phyloP scores from a whole-genome alignment of 2,888 invertebrate genomes.

The Mesopsocus fuscifrons region DNA sequence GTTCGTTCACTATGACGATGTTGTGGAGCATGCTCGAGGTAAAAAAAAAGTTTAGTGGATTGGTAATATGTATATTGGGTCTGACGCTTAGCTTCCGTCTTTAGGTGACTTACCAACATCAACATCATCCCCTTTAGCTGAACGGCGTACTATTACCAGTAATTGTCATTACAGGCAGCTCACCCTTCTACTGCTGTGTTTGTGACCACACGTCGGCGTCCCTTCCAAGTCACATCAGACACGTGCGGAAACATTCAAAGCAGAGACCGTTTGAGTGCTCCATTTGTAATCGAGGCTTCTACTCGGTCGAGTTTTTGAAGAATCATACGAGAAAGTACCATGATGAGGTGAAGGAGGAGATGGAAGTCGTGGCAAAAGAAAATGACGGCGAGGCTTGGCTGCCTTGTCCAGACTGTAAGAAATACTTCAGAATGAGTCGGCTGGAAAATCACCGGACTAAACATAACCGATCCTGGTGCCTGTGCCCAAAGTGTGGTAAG shows the following conservation, averaged over 20 bases:
- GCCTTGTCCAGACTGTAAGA: not conserved
- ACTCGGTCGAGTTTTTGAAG: not conserved
- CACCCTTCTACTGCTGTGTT: not conserved
- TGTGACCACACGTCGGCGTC: not conserved
- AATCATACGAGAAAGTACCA: not conserved
- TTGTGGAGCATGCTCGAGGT: conserved; percentile 1
- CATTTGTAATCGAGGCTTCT: not conserved
- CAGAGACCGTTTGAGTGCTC: conserved; percentile 1
- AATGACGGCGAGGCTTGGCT: not conserved
- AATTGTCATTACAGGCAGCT: too few relatives aligned
- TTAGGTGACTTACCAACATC: too few relatives aligned
- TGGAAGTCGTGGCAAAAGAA: not conserved
- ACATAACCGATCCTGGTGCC: not conserved
- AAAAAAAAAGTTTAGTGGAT: too few relatives aligned
- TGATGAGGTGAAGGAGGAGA: not conserved
- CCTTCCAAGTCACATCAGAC: not conserved
- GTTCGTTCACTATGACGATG: not conserved
- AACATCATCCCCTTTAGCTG: too few relatives aligned
- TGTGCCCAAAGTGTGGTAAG: conserved; percentile 4
- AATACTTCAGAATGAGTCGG: not conserved
- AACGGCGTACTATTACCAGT: too few relatives aligned
- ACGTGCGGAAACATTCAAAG: conserved; percentile 2
- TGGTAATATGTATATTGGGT: not conserved
- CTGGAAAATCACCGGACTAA: conserved; percentile 2
- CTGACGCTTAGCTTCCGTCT: not conserved